These are phyloP conservation scores for Myotis davidii DNA, from an alignment of 2,113 vertebrate genomes.

Conservation along the genomic window DNA sequence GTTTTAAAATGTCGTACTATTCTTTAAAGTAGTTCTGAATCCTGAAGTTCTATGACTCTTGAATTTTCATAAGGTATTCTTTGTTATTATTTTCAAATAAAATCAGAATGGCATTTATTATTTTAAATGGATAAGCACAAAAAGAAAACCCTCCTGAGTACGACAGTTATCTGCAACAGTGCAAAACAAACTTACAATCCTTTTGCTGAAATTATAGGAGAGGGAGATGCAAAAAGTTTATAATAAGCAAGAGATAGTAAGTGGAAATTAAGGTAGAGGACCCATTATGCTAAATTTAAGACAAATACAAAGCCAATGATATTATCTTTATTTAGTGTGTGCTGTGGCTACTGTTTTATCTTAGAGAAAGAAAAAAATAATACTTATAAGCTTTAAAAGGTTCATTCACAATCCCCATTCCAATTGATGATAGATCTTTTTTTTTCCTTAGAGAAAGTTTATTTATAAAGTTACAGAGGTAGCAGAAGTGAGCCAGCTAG, in stretches of 20 bases:
- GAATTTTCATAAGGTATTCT: background rate
- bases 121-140: constrained; percentile 7
- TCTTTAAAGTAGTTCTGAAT: background rate
- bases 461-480: background rate
- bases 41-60: background rate
- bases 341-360: background rate
- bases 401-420: background rate
- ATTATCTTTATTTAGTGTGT: background rate
- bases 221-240: background rate
- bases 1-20: background rate
- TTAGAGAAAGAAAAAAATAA: constrained; percentile 2
- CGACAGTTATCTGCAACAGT: background rate
- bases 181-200: background rate
- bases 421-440: background rate
- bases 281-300: background rate
- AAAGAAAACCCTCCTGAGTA: constrained; percentile 6
- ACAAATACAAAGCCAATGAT: background rate
- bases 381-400: background rate
- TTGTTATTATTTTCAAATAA: constrained; percentile 26
- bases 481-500: background rate
- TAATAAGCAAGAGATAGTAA: background rate
- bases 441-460: background rate
- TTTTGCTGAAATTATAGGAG: background rate
- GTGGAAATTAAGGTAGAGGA: background rate
- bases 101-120: background rate